Evolutionary conservation across 2,888 invertebrate genomes (phyloP), one percentile per base, ranked within the genome.

Genomic region (Odontothrips loti): DNA sequence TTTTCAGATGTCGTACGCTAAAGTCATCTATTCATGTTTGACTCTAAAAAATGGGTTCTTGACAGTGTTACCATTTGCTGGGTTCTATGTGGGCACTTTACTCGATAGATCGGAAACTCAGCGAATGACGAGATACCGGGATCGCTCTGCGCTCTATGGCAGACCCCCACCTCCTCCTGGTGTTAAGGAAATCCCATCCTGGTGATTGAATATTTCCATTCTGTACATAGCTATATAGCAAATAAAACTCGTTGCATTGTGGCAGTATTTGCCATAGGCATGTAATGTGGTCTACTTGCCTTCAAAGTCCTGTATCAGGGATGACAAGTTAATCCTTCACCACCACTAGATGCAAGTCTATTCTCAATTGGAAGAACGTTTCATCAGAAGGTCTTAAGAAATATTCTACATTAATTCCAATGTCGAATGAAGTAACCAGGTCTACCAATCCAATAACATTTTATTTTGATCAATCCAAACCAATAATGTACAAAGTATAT

Each of bases 131-230:
- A 88, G 87, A 84, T 96, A 92, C 86, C 90, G 95, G 82, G 96
- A 96, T 86, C 95, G 93, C 86, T 95, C 95, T 85, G 91, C 92
- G 80, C 87, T 96, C 68, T 96, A 92, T 86, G 94, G 93, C 34
- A 90, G 93, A 82, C 88, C 86, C 75, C 88, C 91, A 1, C 91
- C 91, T 84, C 90, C 91, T 83, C 68, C 68, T 27, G 68, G 68
- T 75, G 68, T 75, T 8, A 75, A 75, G 27, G 68, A 75, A 27
- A 75, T 75, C 10, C 68, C 68, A 27, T 75, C 68, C 12, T 75
- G 68, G 68, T 75, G 23, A 75, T 20, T 0, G 6, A 58, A 15
- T 58, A 15, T 58, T 15, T 17, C 58, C 34, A 20, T 15, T 58
- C 15, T 58, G 58, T 58, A 58, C 20, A 58, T 58, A 58, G 17